Base-by-base conservation (phyloP, 2,888 invertebrate species). In the Ethmia dodecea region DNA sequence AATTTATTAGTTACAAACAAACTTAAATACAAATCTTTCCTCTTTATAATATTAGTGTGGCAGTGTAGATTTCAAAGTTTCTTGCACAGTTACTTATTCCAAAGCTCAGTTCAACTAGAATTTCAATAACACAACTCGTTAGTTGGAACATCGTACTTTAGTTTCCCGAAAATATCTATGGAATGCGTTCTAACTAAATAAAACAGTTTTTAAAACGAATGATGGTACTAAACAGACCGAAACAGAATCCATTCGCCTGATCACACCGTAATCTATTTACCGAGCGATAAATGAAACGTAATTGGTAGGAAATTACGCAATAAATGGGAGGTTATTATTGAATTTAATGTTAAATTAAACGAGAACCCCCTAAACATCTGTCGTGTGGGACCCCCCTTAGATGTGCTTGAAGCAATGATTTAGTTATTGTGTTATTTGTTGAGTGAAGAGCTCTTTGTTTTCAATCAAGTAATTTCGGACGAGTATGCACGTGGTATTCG, bases 331-430 rank as follows among this genome's bases (percentile, higher is more conserved):
- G 79, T 80, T 84, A 81, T 83, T 83, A 86, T 84, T 84, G 81
- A 86, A 81, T 86, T 81, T 81, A 81, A 84, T 83, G 81, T 83
- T 76, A 77, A 83, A 84, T 84, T 81, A 83, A 81, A 75, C 78
- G 75, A 52, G 50, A 64, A 60, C 68, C 72, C 31, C 31, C 30
- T 31, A 60, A 60, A 62, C 84, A 86, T 83, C 83, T 84, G 86
- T 70, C 81, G 80, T 61, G 52, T 58, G 49, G 52, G 58, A 54
- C 62, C 60, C 61, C 32, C 26, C 26, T 11, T 26, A 26, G 26
- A 26, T 27, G 35, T 37, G 32, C 44, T 47, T 43, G 34, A 45
- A 47, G 46, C 37, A 45, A 55, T 48, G 52, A 50, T 52, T 55
- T 33, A 33, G 42, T 55, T 60, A 60, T 51, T 53, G 39, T 45